Base-by-base conservation (phyloP, 1,140 invertebrate species). In the Pteromalus puparum region DNA sequence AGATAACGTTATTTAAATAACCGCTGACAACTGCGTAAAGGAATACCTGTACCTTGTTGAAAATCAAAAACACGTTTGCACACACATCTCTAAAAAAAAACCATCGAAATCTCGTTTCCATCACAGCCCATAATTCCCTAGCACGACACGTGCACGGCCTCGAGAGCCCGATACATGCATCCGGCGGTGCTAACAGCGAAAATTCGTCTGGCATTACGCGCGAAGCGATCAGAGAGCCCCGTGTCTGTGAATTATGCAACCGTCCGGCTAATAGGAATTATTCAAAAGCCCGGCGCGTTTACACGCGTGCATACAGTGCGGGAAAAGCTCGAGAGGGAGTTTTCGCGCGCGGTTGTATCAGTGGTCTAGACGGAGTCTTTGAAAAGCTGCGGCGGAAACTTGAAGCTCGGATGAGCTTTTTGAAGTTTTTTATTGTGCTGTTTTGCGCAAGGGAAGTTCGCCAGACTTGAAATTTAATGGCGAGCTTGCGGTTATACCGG, bases 261-360 rank as follows among this genome's bases (percentile, higher is more conserved):
- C 24, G 18, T 10, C 42, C n/a, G 38, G 42, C 68, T 73, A 73
- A 81, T 81, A 38, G 26, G 12, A 73, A 81, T 81, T 81, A 81
- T 81, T 70, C 79, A 81, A 38, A 53, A 46, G 34, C 24, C 24
- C 68, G 21, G n/a, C 6, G 42, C 38, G 15, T 53, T 81, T 38
- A 24, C 38, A 30, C 67, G 30, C 21, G 7, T 4, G 10, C 24
- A 13, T 42, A 10, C 1, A 68, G 30, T 5, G 61, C 21, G 76
- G 53, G 18, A 53, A 53, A 53, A 53, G 48, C 48, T 53, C 48
- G 48, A 38, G 5, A 38, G 61, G 65, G 77, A 67, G 24, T 67
- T 68, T 68, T 79, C 77, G 4, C 18, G 2, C 21, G 15, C 24
- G n/a, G 28, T 9, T 10, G 13, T 48, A 28, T 28, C 1, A 30